Conservation (phyloP, 2,888 invertebrate species). For the Xylota segnis region DNA sequence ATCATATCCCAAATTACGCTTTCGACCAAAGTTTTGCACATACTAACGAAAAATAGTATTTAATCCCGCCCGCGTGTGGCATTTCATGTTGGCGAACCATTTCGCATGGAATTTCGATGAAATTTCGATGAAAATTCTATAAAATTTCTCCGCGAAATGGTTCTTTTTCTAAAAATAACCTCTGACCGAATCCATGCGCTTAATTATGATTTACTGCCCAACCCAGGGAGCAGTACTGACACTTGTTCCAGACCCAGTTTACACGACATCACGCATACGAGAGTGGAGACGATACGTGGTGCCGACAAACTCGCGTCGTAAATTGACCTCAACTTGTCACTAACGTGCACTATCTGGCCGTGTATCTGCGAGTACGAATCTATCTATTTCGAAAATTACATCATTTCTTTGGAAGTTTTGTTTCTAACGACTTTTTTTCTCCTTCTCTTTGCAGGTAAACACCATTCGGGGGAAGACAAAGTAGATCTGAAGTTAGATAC, state of each 20-base stretch:
- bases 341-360: conserved; percentile 23
- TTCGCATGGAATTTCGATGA: conserved; percentile 25
- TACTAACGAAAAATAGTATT: neutral
- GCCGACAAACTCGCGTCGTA: neutral
- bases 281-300: too few species aligned
- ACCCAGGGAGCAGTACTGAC: conserved; percentile 7
- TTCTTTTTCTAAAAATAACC: conserved; percentile 48
- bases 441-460: conserved; percentile 49
- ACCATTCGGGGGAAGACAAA: conserved; percentile 18
- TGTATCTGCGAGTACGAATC: neutral
- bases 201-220: conserved; percentile 59
- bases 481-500: conserved; percentile 33
- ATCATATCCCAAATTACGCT: conserved; percentile 2
- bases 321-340: conserved; percentile 52
- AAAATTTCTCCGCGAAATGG: conserved; percentile 22
- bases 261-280: conserved; percentile 42
- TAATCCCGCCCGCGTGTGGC: conserved; percentile 14
- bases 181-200: conserved; percentile 58
- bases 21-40: neutral
- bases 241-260: conserved; percentile 48
- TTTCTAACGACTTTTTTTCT: conserved; percentile 38
- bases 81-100: conserved; percentile 28
- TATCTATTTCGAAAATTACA: conserved; percentile 44
- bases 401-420: conserved; percentile 36
- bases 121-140: conserved; percentile 34